Percentiles rank a stretch among this genome's conserved stretches.
Conservation (phyloP, 1,140 invertebrate species). For the Pinna nobilis region DNA sequence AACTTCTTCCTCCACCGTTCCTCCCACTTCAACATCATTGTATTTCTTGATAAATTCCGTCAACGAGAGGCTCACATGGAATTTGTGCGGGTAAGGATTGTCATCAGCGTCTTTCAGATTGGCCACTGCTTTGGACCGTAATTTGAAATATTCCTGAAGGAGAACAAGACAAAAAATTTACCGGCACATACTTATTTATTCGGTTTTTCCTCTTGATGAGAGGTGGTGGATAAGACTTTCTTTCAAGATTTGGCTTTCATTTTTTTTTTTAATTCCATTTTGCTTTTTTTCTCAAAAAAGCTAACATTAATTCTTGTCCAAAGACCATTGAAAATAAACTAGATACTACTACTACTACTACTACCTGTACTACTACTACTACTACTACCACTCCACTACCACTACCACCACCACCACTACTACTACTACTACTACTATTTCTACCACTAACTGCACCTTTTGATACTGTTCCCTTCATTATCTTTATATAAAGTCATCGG, state of each 20-base stretch:
- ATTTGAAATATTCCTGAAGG: slow-evolving; percentile 89
- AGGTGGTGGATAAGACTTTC: neutral
- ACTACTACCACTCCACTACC: too few species aligned
- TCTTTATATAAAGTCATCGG: too few species aligned
- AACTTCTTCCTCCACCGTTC: slow-evolving; percentile 85
- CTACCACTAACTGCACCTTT: too few species aligned
- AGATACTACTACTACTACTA: too few species aligned
- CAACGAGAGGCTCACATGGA: slow-evolving; percentile 92
- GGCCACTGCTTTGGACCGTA: slow-evolving; percentile 85
- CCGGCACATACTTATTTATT: too few species aligned
- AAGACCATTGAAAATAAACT: too few species aligned
- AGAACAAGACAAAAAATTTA: slow-evolving; percentile 2
- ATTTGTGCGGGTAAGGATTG: slow-evolving; percentile 99
- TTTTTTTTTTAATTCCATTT: neutral
- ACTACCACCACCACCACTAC: too few species aligned
- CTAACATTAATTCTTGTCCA: too few species aligned
- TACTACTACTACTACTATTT: too few species aligned
- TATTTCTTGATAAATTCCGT: slow-evolving; percentile 94
- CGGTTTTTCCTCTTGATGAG: neutral
- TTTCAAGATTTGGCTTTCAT: neutral
- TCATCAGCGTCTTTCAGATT: slow-evolving; percentile 85
- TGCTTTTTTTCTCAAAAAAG: too few species aligned
- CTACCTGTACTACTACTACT: too few species aligned
- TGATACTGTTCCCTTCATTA: too few species aligned
- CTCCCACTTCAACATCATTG: slow-evolving; percentile 73